Base-by-base conservation (phyloP, 2,113 vertebrate genomes). In the Hylia prasina region DNA sequence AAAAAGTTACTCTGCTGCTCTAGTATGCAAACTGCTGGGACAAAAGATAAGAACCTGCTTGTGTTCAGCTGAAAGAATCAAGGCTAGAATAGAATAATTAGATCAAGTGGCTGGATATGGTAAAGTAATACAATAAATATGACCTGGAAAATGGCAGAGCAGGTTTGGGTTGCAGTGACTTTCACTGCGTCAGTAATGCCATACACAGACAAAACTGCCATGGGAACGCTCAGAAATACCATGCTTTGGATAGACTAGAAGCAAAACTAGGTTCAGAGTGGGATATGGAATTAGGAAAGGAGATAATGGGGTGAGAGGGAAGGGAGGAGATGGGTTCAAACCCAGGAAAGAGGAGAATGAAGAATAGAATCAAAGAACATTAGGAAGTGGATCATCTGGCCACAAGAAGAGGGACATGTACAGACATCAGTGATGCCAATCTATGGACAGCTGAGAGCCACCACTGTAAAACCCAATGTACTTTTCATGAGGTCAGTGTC, bases 341-440 rank as follows among this genome's bases (percentile, higher is more conserved):
- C 23, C 54, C 35, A 69, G 30, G 42, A 35, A 50, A 91, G 42
- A 6, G 2, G 10, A 44, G 54, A 69, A 65, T 24, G 14, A 63
- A 18, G 15, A 58, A 48, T 3, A 66, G n/a, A 83, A 51, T 35
- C 22, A 40, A 64, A 68, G 13, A 89, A 17, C 2, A 61, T 27
- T 3, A 42, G 6, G 19, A 66, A 70, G 4, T 25, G 3, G 72
- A 76, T n/a, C 8, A 18, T 28, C 23, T 42, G 15, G 3, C 19
- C 10, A 7, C 24, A 64, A 51, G 30, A 27, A 50, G 1, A 2
- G 18, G 42, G 42, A 33, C 9, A 54, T 1, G 1, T 19, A 31
- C n/a, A 63, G 39, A 50, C 11, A 39, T 19, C 37, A 54, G 6
- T 63, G 24, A 28, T 64, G 11, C 9, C 31, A 53, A n/a, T 25